These are phyloP conservation scores for Deroplatys truncata DNA, from an alignment of 2,888 invertebrate species.

Conservation along the genomic window DNA sequence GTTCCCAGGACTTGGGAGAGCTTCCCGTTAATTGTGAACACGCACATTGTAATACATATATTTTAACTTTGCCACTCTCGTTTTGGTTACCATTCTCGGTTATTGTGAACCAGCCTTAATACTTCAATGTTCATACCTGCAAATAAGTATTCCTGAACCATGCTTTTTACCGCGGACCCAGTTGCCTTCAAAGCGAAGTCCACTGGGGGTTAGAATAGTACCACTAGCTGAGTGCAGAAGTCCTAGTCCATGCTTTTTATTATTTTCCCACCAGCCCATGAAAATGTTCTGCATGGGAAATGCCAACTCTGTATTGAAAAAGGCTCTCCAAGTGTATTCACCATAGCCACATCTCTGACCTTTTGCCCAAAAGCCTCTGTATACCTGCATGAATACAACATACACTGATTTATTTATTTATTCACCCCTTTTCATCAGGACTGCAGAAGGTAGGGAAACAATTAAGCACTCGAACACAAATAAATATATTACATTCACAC, in stretches of 20 bases:
- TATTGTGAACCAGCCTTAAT: background rate
- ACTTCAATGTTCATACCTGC: background rate
- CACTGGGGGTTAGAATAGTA: constrained; percentile 36
- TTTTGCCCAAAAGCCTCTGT: constrained; percentile 56
- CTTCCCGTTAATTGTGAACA: no score
- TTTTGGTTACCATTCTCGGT: no score
- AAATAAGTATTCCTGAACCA: constrained; percentile 46
- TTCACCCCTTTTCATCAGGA: no score
- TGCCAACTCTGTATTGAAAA: constrained; percentile 51
- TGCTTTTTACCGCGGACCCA: constrained; percentile 55
- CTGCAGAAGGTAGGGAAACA: no score
- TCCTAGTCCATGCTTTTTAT: constrained; percentile 52
- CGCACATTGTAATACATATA: no score
- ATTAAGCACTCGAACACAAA: background rate
- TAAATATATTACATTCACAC: no score
- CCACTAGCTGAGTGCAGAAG: constrained; percentile 47
- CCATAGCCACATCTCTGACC: constrained; percentile 57
- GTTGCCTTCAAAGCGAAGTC: constrained; percentile 48
- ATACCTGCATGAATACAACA: constrained; percentile 45
- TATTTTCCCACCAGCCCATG: constrained; percentile 54
- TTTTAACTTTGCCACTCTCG: no score
- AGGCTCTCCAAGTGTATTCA: constrained; percentile 55
- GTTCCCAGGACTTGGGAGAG: no score
- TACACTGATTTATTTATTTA: no score
- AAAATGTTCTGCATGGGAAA: constrained; percentile 51